These are phyloP conservation scores for Sebastes variabilis DNA, from an alignment of 2,797 vertebrate genomes.

Conservation along the genomic window DNA sequence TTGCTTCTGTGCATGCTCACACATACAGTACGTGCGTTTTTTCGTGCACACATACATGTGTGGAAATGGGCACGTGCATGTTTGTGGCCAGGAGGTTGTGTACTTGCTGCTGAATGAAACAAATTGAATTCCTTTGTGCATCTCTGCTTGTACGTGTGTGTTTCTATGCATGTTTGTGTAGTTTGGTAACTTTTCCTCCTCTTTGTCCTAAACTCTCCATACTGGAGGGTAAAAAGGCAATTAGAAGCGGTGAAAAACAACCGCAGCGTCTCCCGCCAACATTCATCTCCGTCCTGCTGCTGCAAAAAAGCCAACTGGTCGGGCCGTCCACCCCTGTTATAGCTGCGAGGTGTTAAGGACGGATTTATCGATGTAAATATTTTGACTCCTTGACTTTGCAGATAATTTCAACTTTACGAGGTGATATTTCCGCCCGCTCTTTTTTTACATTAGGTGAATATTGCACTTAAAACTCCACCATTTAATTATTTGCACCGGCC, in stretches of 20 bases:
- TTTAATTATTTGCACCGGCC: slow-evolving; percentile 98
- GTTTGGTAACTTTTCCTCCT: slow-evolving; percentile 50
- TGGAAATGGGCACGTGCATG: neutral
- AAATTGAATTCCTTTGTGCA: neutral
- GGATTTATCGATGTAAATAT: slow-evolving; percentile 95
- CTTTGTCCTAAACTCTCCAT: slow-evolving; percentile 65
- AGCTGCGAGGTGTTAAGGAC: slow-evolving; percentile 84
- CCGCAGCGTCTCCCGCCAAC: slow-evolving; percentile 80
- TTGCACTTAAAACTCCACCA: slow-evolving; percentile 96
- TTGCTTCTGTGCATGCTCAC: neutral
- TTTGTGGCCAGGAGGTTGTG: neutral
- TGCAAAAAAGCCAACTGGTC: slow-evolving; percentile 82
- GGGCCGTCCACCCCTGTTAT: slow-evolving; percentile 82
- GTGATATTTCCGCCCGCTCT: slow-evolving; percentile 91
- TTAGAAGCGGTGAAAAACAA: slow-evolving; percentile 79
- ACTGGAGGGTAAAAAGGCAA: slow-evolving; percentile 62
- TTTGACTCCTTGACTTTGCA: slow-evolving; percentile 93
- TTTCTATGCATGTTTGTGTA: slow-evolving; percentile 16
- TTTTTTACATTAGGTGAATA: slow-evolving; percentile 95
- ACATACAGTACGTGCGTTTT: neutral
- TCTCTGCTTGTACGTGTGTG: neutral
- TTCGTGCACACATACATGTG: neutral
- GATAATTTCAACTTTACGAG: slow-evolving; percentile 93
- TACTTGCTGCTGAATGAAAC: slow-evolving; percentile 1
- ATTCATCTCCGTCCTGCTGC: slow-evolving; percentile 84